A percentile compares a stretch with the other conserved stretches of the same genome.
These are phyloP conservation scores for Sebastes matsubarae DNA, from an alignment of 2,797 vertebrate species.

Conservation along the genomic window DNA sequence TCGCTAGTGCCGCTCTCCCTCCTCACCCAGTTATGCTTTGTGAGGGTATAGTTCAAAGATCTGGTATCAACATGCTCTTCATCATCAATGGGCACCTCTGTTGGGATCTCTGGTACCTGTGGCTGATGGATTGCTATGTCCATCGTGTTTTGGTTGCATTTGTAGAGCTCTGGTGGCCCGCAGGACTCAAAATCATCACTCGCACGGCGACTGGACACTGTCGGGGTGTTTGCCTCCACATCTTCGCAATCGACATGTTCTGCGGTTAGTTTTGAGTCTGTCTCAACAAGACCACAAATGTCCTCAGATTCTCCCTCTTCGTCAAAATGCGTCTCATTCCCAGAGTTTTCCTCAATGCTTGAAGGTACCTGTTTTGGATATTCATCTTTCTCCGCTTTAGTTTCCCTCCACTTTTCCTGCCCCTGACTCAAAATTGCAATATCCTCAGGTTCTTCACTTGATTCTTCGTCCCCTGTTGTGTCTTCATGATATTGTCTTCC, in stretches of 20 bases:
- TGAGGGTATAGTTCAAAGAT: conserved; percentile 39
- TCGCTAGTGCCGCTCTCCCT: conserved; percentile 40
- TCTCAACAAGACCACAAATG: neutral
- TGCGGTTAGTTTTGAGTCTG: neutral
- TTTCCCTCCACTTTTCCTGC: conserved; percentile 8
- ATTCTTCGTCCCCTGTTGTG: conserved; percentile 1
- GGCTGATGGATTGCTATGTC: neutral
- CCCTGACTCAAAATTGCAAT: neutral
- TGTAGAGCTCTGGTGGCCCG: neutral
- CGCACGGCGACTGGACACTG: neutral
- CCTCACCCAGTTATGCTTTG: conserved; percentile 45
- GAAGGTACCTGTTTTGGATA: neutral
- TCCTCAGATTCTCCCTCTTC: conserved; percentile 1
- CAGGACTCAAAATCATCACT: conserved; percentile 2
- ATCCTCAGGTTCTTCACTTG: conserved; percentile 12
- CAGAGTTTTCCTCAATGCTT: conserved; percentile 2
- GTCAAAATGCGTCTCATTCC: neutral
- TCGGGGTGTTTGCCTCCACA: neutral
- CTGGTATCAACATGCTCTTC: conserved; percentile 23
- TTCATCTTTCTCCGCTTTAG: neutral
- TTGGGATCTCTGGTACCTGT: neutral
- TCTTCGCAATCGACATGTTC: neutral
- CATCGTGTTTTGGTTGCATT: conserved; percentile 5
- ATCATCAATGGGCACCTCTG: neutral
- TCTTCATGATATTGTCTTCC: neutral